Percentiles rank a stretch among this genome's conserved stretches.
These are phyloP conservation scores for Acanthaster planci DNA, from an alignment of 35 echinoderm and acorn worm genomes.

Conservation along the genomic window DNA sequence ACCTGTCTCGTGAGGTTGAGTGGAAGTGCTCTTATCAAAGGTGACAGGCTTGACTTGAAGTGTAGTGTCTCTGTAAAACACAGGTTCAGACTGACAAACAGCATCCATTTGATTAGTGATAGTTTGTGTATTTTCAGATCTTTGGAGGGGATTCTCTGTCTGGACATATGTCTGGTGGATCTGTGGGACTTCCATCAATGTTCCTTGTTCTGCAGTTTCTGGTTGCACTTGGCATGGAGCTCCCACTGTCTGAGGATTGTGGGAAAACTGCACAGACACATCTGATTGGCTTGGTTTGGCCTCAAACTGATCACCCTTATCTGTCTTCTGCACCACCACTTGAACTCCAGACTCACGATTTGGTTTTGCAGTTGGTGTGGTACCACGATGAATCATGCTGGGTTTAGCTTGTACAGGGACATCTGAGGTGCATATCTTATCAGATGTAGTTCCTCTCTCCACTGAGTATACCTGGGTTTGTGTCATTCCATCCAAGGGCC, in stretches of 20 bases:
- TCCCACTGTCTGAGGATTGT: conserved; percentile 8
- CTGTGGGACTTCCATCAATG: background rate
- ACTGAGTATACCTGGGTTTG: conserved; percentile 15
- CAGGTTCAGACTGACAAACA: conserved; percentile 24
- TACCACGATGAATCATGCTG: conserved; percentile 41
- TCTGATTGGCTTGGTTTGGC: conserved; percentile 9
- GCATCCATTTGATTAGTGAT: background rate
- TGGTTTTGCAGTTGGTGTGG: conserved; percentile 32
- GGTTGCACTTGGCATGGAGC: conserved; percentile 1
- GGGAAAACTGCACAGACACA: background rate
- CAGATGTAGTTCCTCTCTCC: conserved; percentile 39
- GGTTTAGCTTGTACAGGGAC: conserved; percentile 50
- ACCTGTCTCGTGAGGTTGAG: background rate
- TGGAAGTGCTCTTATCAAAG: conserved; percentile 15
- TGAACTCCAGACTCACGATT: conserved; percentile 30
- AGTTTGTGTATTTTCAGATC: conserved; percentile 26
- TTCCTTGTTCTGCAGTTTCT: conserved; percentile 7
- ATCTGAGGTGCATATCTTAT: conserved; percentile 29
- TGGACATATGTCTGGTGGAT: conserved; percentile 9
- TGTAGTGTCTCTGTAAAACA: conserved; percentile 6
- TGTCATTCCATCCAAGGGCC: conserved; percentile 23
- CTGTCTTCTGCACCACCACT: background rate
- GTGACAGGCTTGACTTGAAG: conserved; percentile 40
- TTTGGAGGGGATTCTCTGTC: conserved; percentile 7
- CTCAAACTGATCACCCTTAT: conserved; percentile 12